Base-by-base conservation (phyloP, 2,888 invertebrate genomes). In the Himalopsyche kuldschensis region DNA sequence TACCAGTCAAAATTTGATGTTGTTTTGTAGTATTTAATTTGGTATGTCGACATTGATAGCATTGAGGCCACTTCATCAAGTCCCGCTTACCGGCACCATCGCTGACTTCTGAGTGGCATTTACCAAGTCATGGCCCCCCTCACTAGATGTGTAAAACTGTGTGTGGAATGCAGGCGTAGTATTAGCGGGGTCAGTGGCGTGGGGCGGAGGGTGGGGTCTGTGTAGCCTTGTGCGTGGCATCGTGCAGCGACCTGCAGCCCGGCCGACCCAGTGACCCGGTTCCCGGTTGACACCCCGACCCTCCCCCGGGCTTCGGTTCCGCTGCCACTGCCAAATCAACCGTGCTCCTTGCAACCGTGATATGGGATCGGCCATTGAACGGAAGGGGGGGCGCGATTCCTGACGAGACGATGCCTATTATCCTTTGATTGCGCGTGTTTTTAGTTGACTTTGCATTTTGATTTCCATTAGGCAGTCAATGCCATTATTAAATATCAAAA, bases 151-250 rank as follows among this genome's bases (percentile, higher is more conserved):
- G 80, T 75, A 30, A 24, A 75, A 75, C 35, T 20, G 46, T 79
- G 79, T 79, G 79, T 55, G 24, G 75, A 75, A 32, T 75, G 81
- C 78, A 84, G 82, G 83, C 85, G 69, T 81, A 75, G 86, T 85
- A 86, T 82, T 86, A 86, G 84, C 86, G 86, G 85, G 82, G 79
- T 85, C 79, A 86, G 78, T 78, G 48, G 81, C 69, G 78, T 32
- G 78, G 46, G 24, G 24, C 32, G 35, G 78, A 30, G 78, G 78
- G 78, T 24, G 78, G 35, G 78, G 46, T 27, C 75, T 35, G 78
- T 79, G 82, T 79, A 55, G 75, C 80, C 46, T 41, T 48, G 81
- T 78, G 81, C 85, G 77, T 76, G 27, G 77, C 77, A 20, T 55
- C 55, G 55, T 55, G 55, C 55, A 55, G 55, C 55, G 55, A 55